Percentiles rank a stretch among this genome's conserved stretches.
Conservation (phyloP, 2,888 invertebrate genomes). For the Abrostola tripartita region DNA sequence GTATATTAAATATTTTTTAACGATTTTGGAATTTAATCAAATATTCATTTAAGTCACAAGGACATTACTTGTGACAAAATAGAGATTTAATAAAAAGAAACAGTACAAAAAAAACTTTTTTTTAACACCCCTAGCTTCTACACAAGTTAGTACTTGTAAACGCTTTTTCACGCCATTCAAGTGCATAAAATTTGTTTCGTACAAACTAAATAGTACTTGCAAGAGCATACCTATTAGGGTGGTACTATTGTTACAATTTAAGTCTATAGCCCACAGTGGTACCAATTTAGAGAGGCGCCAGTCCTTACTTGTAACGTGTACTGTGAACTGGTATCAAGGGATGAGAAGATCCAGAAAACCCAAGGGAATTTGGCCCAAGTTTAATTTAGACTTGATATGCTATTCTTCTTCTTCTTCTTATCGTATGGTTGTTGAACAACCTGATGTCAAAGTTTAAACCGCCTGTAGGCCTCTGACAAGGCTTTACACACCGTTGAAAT, state of each 20-base stretch:
- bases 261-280: slow-evolving; percentile 39
- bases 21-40: too few relatives aligned
- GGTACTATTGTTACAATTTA: slow-evolving; percentile 46
- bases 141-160: slow-evolving; percentile 26
- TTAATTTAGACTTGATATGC: too few relatives aligned
- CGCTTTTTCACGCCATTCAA: slow-evolving; percentile 43
- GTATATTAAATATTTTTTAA: too few relatives aligned
- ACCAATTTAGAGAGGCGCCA: slow-evolving; percentile 49
- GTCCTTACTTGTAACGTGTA: slow-evolving; percentile 36
- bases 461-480: too few relatives aligned
- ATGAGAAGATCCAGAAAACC: slow-evolving; percentile 3
- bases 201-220: slow-evolving; percentile 27
- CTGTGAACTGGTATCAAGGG: slow-evolving; percentile 15
- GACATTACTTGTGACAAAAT: neutral
- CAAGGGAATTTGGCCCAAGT: neutral
- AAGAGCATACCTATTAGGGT: slow-evolving; percentile 40
- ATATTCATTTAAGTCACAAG: too few relatives aligned
- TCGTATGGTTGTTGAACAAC: too few relatives aligned
- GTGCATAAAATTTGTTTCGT: slow-evolving; percentile 49
- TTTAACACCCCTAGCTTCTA: slow-evolving; percentile 23
- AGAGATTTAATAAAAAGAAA: neutral
- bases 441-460: too few relatives aligned
- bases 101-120: too few relatives aligned
- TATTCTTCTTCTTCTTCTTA: too few relatives aligned
- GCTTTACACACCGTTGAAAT: too few relatives aligned